Conservation (phyloP, 2,113 vertebrate species). For the Brienomyrus brachyistius region DNA sequence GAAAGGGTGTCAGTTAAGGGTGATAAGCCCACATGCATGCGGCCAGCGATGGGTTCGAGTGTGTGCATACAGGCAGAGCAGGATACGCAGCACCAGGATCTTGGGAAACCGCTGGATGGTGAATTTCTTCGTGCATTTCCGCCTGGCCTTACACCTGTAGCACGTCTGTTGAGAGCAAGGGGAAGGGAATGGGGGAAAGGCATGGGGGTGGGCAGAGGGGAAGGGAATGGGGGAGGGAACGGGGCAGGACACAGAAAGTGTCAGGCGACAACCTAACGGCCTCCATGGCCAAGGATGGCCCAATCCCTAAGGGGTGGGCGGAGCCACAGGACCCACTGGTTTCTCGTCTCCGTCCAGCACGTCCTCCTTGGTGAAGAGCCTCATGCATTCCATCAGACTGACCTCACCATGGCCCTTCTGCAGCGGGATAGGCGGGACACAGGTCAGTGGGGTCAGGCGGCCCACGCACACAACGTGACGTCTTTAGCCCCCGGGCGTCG, state of each 20-base stretch:
- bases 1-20: slow-evolving; percentile 60
- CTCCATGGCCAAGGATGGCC: background rate
- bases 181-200: background rate
- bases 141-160: slow-evolving; percentile 87
- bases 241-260: background rate
- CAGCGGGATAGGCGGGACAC: slow-evolving; percentile 26
- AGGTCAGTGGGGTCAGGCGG: background rate
- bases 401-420: slow-evolving; percentile 89
- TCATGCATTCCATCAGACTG: slow-evolving; percentile 89
- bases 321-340: slow-evolving; percentile 64
- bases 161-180: slow-evolving; percentile 68
- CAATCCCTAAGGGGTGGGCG: background rate
- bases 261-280: background rate
- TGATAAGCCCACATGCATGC: background rate
- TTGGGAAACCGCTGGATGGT: slow-evolving; percentile 96
- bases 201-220: too few species aligned
- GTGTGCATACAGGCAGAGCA: slow-evolving; percentile 31
- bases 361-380: slow-evolving; percentile 97
- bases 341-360: slow-evolving; percentile 94
- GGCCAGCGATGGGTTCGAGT: background rate
- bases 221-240: background rate
- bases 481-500: background rate
- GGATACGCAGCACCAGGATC: slow-evolving; percentile 98
- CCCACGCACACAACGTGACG: too few species aligned
- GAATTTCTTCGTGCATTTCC: slow-evolving; percentile 95